phyloP scores from a whole-genome alignment of 2,113 vertebrate species.

The Pungitius pungitius region DNA sequence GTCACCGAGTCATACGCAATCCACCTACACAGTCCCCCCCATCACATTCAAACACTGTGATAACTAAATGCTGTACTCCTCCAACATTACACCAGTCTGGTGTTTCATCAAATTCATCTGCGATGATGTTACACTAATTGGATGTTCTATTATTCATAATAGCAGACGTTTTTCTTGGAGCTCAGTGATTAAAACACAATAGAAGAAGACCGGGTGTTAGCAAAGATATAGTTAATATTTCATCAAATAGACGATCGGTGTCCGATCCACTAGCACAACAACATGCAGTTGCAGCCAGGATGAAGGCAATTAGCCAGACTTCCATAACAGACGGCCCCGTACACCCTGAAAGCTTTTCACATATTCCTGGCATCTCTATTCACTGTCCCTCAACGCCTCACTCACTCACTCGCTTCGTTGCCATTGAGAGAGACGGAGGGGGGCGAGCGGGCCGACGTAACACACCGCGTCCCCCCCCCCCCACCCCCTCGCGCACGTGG shows the following conservation, averaged over 20 bases:
- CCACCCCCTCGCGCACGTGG: constrained; percentile 24
- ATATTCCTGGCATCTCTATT: constrained; percentile 66
- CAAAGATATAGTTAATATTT: constrained; percentile 72
- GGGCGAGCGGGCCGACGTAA: constrained; percentile 42
- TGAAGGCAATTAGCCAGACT: constrained; percentile 70
- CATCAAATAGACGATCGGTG: constrained; percentile 51
- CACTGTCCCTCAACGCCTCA: constrained; percentile 61
- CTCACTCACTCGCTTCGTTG: constrained; percentile 18
- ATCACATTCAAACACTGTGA: constrained; percentile 31
- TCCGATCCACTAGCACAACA: constrained; percentile 63
- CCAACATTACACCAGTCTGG: constrained; percentile 39
- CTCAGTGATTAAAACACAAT: constrained; percentile 67
- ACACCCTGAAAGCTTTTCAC: constrained; percentile 71
- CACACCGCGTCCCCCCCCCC: constrained; percentile 23
- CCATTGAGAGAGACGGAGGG: constrained; percentile 37
- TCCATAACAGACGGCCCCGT: constrained; percentile 62
- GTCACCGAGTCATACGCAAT: constrained; percentile 13
- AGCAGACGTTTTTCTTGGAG: constrained; percentile 63
- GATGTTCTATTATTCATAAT: constrained; percentile 73
- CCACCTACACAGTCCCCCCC: background rate
- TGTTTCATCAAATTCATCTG: constrained; percentile 62
- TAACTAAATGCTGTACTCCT: constrained; percentile 44
- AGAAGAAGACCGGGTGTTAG: constrained; percentile 33
- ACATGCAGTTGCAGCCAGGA: constrained; percentile 47
- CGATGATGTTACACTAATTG: constrained; percentile 67